Percentiles rank a stretch among this genome's conserved stretches.
Evolutionary conservation across 2,797 vertebrate genomes (phyloP).

Genomic region (Diplodus puntazzo): DNA sequence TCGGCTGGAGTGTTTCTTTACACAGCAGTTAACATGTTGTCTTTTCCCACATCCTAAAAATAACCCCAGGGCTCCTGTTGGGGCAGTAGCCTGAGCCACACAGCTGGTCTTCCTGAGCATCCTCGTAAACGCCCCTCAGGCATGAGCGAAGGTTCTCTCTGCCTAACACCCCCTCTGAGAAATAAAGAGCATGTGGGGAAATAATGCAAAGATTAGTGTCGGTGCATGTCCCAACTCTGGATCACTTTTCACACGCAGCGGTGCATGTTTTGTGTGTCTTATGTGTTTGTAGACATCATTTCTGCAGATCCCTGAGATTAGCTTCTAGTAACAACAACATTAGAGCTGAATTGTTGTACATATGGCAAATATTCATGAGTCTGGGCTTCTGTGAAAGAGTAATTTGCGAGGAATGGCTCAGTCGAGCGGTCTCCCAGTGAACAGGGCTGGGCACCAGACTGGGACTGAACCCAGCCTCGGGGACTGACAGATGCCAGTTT

Average conservation of each 20-base stretch:
- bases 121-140: constrained; percentile 56
- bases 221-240: constrained; percentile 23
- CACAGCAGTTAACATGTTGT: constrained; percentile 32
- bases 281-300: constrained; percentile 22
- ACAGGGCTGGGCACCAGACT: too few relatives aligned
- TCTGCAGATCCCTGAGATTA: not conserved
- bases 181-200: constrained; percentile 47
- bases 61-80: constrained; percentile 31
- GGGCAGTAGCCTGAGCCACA: constrained; percentile 34
- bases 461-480: too few relatives aligned
- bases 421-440: too few relatives aligned
- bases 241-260: constrained; percentile 24
- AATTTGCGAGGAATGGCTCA: too few relatives aligned
- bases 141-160: constrained; percentile 43
- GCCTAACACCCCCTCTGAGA: constrained; percentile 40
- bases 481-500: too few relatives aligned
- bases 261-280: constrained; percentile 23
- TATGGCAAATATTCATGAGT: not conserved
- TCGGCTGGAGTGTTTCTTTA: constrained; percentile 26
- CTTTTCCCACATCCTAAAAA: constrained; percentile 35
- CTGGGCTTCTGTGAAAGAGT: not conserved
- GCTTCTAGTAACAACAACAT: not conserved
- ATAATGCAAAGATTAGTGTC: constrained; percentile 46
- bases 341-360: not conserved
- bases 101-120: constrained; percentile 45